Conservation (phyloP, 2,797 vertebrate species). For the Nyctibius grandis region DNA sequence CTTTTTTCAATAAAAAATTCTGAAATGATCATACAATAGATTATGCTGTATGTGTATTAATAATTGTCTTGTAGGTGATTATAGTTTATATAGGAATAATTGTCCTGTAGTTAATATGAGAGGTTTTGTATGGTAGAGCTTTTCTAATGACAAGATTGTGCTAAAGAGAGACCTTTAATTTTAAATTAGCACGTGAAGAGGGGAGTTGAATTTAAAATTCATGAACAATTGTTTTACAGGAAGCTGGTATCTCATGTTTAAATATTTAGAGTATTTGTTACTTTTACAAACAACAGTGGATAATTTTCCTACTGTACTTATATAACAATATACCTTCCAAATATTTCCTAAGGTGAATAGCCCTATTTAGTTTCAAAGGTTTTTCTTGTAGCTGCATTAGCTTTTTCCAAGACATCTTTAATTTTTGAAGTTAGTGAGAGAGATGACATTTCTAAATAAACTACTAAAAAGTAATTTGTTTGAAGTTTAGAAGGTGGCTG, state of each 20-base stretch:
- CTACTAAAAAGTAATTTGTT: neutral
- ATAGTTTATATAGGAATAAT: neutral
- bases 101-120: neutral
- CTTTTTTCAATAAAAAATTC: neutral
- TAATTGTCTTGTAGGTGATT: neutral
- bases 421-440: neutral
- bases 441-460: neutral
- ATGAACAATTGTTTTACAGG: neutral
- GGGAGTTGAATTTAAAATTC: neutral
- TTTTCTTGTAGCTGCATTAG: neutral
- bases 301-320: neutral
- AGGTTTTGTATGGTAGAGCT: neutral
- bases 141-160: neutral
- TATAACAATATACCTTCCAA: neutral
- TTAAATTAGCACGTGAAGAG: neutral
- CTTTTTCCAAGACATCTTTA: neutral
- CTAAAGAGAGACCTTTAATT: neutral
- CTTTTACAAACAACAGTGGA: neutral
- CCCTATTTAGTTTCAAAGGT: neutral
- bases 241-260: neutral
- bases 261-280: neutral
- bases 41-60: neutral
- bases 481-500: neutral
- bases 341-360: neutral
- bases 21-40: neutral